Conservation (phyloP, 2,888 invertebrate genomes). For the Drosophila borealis region DNA sequence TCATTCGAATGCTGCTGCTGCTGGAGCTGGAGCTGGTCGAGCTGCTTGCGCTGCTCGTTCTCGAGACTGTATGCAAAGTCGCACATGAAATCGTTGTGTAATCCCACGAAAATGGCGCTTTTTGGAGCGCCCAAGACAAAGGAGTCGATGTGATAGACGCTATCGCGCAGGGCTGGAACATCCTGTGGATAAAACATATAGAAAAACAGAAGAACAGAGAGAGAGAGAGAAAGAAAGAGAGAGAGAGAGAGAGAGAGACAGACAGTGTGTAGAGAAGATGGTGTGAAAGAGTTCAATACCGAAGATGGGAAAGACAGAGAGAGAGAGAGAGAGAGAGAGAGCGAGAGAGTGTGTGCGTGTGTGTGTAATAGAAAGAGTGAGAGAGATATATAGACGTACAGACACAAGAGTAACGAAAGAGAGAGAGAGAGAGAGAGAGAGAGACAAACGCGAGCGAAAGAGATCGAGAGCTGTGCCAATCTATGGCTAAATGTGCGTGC, state of each 20-base stretch:
- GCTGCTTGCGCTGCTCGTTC: conserved; percentile 28
- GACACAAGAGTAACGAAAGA: neutral
- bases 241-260: conserved; percentile 31
- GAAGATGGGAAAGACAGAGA: neutral
- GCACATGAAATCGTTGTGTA: conserved; percentile 82
- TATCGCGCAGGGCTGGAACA: conserved; percentile 79
- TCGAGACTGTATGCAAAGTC: conserved; percentile 71
- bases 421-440: conserved; percentile 11
- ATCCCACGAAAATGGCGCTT: conserved; percentile 83
- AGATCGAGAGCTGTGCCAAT: conserved; percentile 21
- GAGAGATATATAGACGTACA: conserved; percentile 1
- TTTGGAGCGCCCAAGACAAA: conserved; percentile 83
- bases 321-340: neutral
- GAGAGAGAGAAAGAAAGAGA: conserved; percentile 46
- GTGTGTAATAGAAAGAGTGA: neutral
- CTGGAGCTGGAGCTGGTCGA: conserved; percentile 8
- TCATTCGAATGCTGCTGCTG: conserved; percentile 7
- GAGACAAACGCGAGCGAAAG: conserved; percentile 30
- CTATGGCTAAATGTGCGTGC: conserved; percentile 10
- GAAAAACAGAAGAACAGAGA: conserved; percentile 65
- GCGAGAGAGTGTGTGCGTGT: neutral
- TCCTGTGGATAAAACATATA: conserved; percentile 82
- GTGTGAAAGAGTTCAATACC: conserved; percentile 1
- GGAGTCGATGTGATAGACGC: conserved; percentile 84
- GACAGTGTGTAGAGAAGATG: conserved; percentile 20